Evolutionary conservation across 2,888 invertebrate species (phyloP), one percentile per base, ranked within the genome.

Genomic region (Merodon equestris): DNA sequence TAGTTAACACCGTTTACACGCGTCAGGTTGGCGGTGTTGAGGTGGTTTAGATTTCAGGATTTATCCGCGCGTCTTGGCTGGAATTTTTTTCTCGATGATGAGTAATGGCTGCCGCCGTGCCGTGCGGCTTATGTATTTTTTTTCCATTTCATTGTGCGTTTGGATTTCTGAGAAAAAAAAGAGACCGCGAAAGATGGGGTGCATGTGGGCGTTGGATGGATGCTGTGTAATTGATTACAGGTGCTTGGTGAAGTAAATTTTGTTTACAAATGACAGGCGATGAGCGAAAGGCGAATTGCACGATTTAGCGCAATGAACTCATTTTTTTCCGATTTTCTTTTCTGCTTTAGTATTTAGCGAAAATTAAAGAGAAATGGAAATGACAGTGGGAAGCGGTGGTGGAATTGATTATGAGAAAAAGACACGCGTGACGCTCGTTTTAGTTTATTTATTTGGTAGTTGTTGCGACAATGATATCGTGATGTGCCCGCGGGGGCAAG

Each of bases 101-200:
- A 74, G 74, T 60, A 79, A 79, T 79, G 79, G 79, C 79, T 79
- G 79, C 74, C 79, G 63, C 64, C 58, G 66, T 44, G 10, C 9
- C 45, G 27, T 27, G 27, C 27, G 27, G 27, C 27, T 27, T 27
- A 27, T 2, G 27, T 27, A 27, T 2, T 7, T 27, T 27, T 27
- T 27, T 27, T 27, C 7, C 27, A 7, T n/a, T n/a, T n/a, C 27
- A 27, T 7, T 27, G 7, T 27, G 2, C 7, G 27, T 27, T 27
- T 27, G 2, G 27, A 27, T 27, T 7, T 27, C 7, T 27, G 27
- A 27, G 27, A 27, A 27, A 27, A n/a, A n/a, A n/a, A n/a, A n/a
- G n/a, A n/a, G n/a, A n/a, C n/a, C 7, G 27, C 7, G 27, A 7
- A 27, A 7, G 27, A 27, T n/a, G n/a, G n/a, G 27, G 2, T 27